Percentiles rank a stretch among this genome's conserved stretches.
Conservation (phyloP, 2,888 invertebrate genomes). For the Gari tellinella region DNA sequence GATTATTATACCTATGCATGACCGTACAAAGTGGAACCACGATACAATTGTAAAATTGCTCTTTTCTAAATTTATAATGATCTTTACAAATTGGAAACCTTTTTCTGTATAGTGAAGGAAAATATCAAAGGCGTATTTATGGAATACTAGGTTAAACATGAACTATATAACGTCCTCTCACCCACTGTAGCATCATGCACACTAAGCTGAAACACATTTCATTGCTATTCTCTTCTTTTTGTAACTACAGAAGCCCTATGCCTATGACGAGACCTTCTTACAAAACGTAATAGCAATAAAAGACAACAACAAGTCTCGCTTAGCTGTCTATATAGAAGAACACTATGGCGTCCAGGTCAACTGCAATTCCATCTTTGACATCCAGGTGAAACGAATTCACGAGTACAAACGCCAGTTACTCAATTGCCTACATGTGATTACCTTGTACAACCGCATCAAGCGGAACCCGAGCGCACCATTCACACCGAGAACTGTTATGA, state of each 20-base stretch:
- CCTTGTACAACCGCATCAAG: slow-evolving; percentile 98
- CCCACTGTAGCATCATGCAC: too few species aligned
- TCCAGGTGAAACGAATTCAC: slow-evolving; percentile 98
- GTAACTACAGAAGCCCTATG: slow-evolving; percentile 79
- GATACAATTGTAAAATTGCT: too few species aligned
- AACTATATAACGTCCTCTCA: not conserved
- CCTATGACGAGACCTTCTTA: slow-evolving; percentile 94
- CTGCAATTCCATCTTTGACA: slow-evolving; percentile 97
- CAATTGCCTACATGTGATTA: slow-evolving; percentile 96
- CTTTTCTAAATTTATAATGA: too few species aligned
- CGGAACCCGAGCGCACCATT: slow-evolving; percentile 92
- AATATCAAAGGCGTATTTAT: too few species aligned
- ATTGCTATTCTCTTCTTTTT: too few species aligned
- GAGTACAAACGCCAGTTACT: slow-evolving; percentile 99
- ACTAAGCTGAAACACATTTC: too few species aligned
- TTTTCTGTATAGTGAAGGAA: too few species aligned
- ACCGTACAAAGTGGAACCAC: too few species aligned
- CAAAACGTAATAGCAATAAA: slow-evolving; percentile 96
- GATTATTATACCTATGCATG: too few species aligned
- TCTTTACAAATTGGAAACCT: too few species aligned
- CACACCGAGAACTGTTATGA: slow-evolving; percentile 97
- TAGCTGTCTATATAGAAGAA: slow-evolving; percentile 93
- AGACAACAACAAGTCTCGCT: slow-evolving; percentile 95
- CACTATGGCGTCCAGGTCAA: slow-evolving; percentile 95
- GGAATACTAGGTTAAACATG: too few species aligned